Evolutionary conservation across 1,140 invertebrate genomes (phyloP), one percentile per base, ranked within the genome.

Genomic region (Neoseiulus cucumeris): DNA sequence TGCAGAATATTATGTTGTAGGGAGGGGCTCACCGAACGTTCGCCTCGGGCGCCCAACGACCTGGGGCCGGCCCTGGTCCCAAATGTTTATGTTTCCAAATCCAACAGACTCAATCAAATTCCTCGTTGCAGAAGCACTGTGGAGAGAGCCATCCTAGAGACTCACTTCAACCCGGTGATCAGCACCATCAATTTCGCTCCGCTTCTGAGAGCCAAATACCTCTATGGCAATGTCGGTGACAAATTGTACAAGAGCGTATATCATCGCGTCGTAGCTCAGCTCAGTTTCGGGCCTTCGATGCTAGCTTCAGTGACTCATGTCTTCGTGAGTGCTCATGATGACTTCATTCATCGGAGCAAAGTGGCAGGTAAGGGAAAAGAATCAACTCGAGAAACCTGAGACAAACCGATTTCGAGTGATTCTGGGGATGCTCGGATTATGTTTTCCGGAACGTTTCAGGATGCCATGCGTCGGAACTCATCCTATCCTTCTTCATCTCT

Each of bases 241-340:
- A 59, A 59, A 2, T 17, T 33, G 51, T 59, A 59, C 51, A 25
- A 17, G 33, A 59, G 51, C 22, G 14, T 59, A 14, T 59, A 59
- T 25, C 51, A 59, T 25, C 45, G 45, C 4, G 45, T 47, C 18
- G 45, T 47, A 6, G 45, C 51, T 9, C 51, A 59, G 5, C 22
- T 59, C 51, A 59, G 51, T 59, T 59, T 59, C 22, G 51, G 51
- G 6, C 14, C 51, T 18, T 59, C 51, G 14, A 59, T 59, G 22
- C 22, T 59, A 29, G 22, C 51, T 25, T 59, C 14, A 59, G 22
- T 59, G 14, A 59, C 51, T 17, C 51, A 59, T 9, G 51, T 25
- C 17, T 59, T 59, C 33, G 51, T 59, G 4, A 59, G 22, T 25
- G 22, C 14, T 5, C 51, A 59, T 59, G 51, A 59, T 25, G 12